Percentiles rank a stretch among this genome's conserved stretches.
Conservation (phyloP, 2,113 vertebrate species). For the Eclectus roratus region DNA sequence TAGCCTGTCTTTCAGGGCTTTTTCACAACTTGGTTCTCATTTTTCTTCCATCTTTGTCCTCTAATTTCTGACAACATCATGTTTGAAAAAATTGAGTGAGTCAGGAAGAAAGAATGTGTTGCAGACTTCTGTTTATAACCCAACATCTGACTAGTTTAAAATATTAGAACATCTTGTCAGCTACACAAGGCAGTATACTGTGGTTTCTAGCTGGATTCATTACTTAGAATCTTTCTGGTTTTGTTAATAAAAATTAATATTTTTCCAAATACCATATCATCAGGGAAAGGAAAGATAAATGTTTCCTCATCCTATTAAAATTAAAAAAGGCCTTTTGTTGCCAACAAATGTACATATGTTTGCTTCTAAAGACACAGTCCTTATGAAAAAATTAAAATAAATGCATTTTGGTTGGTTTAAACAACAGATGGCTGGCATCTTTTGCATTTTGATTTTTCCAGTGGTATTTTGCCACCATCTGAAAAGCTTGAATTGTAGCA, state of each 20-base stretch:
- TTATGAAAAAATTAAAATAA: conserved; percentile 64
- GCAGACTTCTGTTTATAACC: conserved; percentile 31
- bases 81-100: background rate
- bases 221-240: background rate
- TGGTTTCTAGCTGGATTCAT: background rate
- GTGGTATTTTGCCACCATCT: conserved; percentile 57
- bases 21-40: background rate
- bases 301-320: background rate
- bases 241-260: background rate
- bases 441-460: conserved; percentile 45
- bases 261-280: background rate
- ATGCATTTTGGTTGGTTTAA: conserved; percentile 66
- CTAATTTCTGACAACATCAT: background rate
- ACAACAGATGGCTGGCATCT: conserved; percentile 72
- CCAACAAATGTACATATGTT: background rate
- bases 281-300: background rate
- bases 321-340: background rate
- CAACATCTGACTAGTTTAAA: conserved; percentile 13
- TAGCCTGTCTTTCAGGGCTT: background rate
- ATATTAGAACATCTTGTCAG: background rate
- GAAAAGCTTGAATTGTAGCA: conserved; percentile 57
- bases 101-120: background rate
- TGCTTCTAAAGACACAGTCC: conserved; percentile 47
- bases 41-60: background rate
- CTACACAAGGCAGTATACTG: background rate